Evolutionary conservation across 2,797 vertebrate species (phyloP), one percentile per base, ranked within the genome.

Genomic region (Rhinella marina): DNA sequence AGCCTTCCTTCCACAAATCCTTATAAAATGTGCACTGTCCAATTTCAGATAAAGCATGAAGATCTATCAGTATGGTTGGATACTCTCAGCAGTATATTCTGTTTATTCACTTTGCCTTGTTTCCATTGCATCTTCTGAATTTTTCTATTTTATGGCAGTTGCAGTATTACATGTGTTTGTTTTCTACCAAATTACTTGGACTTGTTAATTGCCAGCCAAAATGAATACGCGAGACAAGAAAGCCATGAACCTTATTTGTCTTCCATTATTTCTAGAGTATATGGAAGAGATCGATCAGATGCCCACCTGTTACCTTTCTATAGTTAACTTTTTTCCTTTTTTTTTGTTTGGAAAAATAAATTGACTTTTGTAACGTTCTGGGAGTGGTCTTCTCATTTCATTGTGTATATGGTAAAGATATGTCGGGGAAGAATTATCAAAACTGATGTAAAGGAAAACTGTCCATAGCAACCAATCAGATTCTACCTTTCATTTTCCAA

Each of bases 51-150:
- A 68, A 75, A 81, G 52, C 78, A 81, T 79, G 41, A 52, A 75
- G 87, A 89, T 85, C 68, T 72, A 85, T 64, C 79, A 86, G 48
- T 78, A 90, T 91, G 90, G 66, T 75, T 79, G 12, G 78, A 32
- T 66, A 70, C 82, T 54, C 75, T 70, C 23, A 16, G 6, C 21
- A 76, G 16, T 79, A 82, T 68, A 2, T 82, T 81, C 61, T 81
- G 0, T 72, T 72, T 78, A 80, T 54, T 29, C n/a, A 54, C 16
- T 62, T 52, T 8, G 14, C n/a, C 54, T 29, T 84, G 27, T 84
- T 79, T 66, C 70, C 1, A 41, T 57, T 29, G 59, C 23, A 13
- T 23, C 66, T 48, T 6, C n/a, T 70, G 50, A 50, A 86, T 81
- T 77, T 70, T 77, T 76, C 59, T 76, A 27, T 64, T 54, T 78